Percentiles rank a stretch among this genome's conserved stretches.
phyloP scores from a whole-genome alignment of 2,888 invertebrate genomes.

The Thecocarcelia acutangulata region DNA sequence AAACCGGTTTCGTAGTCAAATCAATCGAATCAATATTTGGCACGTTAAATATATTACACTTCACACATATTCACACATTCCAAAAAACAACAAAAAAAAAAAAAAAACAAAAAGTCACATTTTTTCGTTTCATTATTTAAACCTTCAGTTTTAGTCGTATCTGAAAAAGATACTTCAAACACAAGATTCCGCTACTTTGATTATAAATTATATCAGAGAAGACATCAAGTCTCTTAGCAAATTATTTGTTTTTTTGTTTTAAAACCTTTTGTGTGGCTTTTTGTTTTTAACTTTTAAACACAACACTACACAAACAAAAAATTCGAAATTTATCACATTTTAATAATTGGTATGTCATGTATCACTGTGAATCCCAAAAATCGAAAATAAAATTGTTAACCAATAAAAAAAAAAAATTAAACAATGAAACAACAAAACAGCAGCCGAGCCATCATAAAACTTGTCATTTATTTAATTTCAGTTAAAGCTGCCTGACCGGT shows the following conservation, averaged over 20 bases:
- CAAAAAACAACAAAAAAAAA: neutral
- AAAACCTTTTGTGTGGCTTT: slow-evolving; percentile 30
- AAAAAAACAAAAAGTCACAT: no score
- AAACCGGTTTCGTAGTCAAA: slow-evolving; percentile 82
- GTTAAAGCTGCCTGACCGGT: slow-evolving; percentile 17
- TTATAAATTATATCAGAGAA: slow-evolving; percentile 37
- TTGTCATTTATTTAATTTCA: slow-evolving; percentile 47
- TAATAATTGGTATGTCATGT: slow-evolving; percentile 60
- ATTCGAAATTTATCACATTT: slow-evolving; percentile 59
- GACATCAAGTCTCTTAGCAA: slow-evolving; percentile 48
- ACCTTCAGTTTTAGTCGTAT: slow-evolving; percentile 5
- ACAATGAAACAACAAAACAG: slow-evolving; percentile 6
- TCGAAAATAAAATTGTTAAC: slow-evolving; percentile 19
- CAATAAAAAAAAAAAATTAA: no score
- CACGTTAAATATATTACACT: slow-evolving; percentile 25
- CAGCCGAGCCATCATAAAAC: slow-evolving; percentile 35
- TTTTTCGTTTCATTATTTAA: slow-evolving; percentile 21
- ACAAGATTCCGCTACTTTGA: slow-evolving; percentile 30
- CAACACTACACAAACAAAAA: slow-evolving; percentile 2
- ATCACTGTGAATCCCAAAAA: slow-evolving; percentile 33
- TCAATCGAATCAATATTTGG: slow-evolving; percentile 71
- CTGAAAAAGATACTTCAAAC: slow-evolving; percentile 8
- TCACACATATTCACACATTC: slow-evolving; percentile 27
- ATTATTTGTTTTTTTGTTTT: slow-evolving; percentile 15
- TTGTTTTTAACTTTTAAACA: slow-evolving; percentile 23